Conservation (phyloP, 2,113 vertebrate genomes). For the Rostratula benghalensis region DNA sequence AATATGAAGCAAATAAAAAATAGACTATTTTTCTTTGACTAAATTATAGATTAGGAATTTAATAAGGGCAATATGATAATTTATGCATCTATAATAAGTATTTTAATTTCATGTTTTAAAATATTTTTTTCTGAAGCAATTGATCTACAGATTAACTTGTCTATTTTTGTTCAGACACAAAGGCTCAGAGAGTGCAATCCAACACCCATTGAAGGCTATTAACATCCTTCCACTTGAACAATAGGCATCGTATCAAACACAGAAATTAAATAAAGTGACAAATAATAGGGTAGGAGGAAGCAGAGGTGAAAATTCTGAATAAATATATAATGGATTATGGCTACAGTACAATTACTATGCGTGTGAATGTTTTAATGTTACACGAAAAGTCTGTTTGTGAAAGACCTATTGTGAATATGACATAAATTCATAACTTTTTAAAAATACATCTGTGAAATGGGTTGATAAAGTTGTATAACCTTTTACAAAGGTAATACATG, state of each 20-base stretch:
- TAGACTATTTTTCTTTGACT: neutral
- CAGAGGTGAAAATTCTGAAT: slow-evolving; percentile 19
- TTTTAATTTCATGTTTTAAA: neutral
- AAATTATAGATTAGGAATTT: neutral
- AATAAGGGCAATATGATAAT: neutral
- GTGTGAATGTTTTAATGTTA: neutral
- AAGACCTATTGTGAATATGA: neutral
- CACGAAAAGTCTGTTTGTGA: neutral
- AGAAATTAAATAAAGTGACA: slow-evolving; percentile 44
- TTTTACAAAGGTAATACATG: neutral
- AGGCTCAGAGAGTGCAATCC: neutral
- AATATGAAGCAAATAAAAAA: neutral
- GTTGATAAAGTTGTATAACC: neutral
- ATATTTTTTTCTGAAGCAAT: neutral
- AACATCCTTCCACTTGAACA: slow-evolving; percentile 25
- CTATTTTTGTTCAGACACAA: neutral
- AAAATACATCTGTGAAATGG: neutral
- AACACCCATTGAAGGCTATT: neutral
- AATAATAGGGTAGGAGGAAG: slow-evolving; percentile 13
- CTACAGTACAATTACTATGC: neutral
- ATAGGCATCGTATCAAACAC: neutral
- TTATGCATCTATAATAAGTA: neutral
- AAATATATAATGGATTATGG: neutral
- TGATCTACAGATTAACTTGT: neutral
- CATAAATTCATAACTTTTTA: neutral